Conservation (phyloP, 2,888 invertebrate species). For the Hoplodrina blanda region DNA sequence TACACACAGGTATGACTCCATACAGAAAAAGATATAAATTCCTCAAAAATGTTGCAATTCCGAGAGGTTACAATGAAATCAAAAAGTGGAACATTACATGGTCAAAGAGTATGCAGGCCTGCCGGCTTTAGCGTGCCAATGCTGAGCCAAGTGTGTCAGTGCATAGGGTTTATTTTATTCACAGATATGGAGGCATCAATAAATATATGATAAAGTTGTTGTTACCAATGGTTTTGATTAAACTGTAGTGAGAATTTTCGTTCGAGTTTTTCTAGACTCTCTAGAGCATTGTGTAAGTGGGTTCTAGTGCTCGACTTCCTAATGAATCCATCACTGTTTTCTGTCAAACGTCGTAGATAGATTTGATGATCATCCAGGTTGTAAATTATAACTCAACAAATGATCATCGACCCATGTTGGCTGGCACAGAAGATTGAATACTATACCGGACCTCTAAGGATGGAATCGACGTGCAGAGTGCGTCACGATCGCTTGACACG, state of each 20-base stretch:
- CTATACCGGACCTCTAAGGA: too few relatives aligned
- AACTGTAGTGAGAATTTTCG: neutral
- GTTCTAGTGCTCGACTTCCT: neutral
- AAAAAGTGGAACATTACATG: conserved; percentile 66
- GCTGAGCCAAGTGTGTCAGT: conserved; percentile 53
- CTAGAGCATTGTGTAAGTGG: neutral
- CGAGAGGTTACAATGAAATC: conserved; percentile 51
- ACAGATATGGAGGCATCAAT: conserved; percentile 54
- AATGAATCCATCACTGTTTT: neutral
- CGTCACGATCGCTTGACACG: too few relatives aligned
- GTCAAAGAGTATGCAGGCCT: conserved; percentile 63
- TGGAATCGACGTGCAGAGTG: too few relatives aligned
- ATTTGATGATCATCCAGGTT: neutral
- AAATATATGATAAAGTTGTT: conserved; percentile 46
- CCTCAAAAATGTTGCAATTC: conserved; percentile 46
- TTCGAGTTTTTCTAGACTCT: conserved; percentile 19
- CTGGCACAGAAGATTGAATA: too few relatives aligned
- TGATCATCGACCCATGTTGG: too few relatives aligned
- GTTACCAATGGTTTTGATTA: conserved; percentile 50
- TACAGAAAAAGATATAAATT: conserved; percentile 23
- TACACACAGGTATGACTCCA: conserved; percentile 5
- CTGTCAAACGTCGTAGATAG: neutral
- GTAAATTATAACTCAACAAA: too few relatives aligned
- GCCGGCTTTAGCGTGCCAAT: conserved; percentile 48
- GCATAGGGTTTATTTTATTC: conserved; percentile 55